A percentile compares a stretch with the other conserved stretches of the same genome.
Evolutionary conservation across 1,140 invertebrate species (phyloP).

Genomic region (Portunus trituberculatus): DNA sequence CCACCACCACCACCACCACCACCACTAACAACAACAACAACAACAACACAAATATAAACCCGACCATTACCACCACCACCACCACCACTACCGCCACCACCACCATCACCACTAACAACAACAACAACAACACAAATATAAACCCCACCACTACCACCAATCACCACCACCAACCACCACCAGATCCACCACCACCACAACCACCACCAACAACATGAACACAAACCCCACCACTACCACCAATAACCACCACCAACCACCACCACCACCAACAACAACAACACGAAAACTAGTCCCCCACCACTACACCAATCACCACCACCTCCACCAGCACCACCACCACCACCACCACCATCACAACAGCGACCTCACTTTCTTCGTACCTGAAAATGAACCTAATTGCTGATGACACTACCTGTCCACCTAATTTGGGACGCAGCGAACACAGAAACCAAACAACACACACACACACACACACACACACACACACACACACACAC

Average conservation of each 20-base stretch:
- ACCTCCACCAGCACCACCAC: no score
- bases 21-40: neutral
- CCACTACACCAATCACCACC: no score
- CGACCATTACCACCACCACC: neutral
- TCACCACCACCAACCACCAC: neutral
- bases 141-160: no score
- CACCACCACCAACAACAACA: neutral
- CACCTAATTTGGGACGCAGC: neutral
- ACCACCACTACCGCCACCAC: neutral
- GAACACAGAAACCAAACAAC: neutral
- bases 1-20: neutral
- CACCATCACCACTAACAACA: neutral
- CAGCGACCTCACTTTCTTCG: neutral
- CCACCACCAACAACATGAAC: neutral
- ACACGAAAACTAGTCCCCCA: neutral
- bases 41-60: no score
- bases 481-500: no score
- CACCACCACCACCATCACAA: no score
- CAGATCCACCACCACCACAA: neutral
- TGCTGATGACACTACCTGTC: neutral
- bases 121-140: no score
- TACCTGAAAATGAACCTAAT: neutral
- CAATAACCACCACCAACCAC: no score
- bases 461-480: conserved; percentile 4
- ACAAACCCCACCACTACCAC: no score